Percentiles rank a stretch among this genome's conserved stretches.
These are phyloP conservation scores for Antheraea assamensis DNA, from an alignment of 2,888 invertebrate species.

Conservation along the genomic window DNA sequence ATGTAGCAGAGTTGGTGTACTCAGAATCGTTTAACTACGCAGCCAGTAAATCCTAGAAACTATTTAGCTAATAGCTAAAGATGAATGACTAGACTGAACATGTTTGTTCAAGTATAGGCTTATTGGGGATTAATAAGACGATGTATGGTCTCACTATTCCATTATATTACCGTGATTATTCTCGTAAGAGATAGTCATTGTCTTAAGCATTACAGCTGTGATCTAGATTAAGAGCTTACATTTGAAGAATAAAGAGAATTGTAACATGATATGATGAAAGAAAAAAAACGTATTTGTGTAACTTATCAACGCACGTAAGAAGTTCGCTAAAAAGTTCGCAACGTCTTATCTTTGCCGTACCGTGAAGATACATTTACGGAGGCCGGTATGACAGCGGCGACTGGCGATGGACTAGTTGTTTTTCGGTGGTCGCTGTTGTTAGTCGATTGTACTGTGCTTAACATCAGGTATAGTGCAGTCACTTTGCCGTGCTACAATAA, in stretches of 20 bases:
- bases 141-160: conserved; percentile 1
- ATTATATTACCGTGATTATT: conserved; percentile 11
- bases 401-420: no score
- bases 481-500: no score
- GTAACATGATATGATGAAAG: neutral
- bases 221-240: neutral
- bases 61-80: conserved; percentile 54
- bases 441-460: no score
- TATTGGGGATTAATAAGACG: conserved; percentile 16
- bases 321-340: no score
- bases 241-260: neutral
- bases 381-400: no score
- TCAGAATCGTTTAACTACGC: neutral
- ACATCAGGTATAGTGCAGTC: no score
- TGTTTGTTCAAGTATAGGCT: conserved; percentile 31
- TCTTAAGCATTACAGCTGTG: neutral
- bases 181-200: neutral
- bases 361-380: no score
- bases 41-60: conserved; percentile 34
- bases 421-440: no score
- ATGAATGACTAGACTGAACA: conserved; percentile 44
- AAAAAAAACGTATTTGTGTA: no score
- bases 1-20: neutral
- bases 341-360: no score
- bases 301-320: no score